phyloP scores from a whole-genome alignment of 1,140 invertebrate genomes.

The Drosophila nebulosa region DNA sequence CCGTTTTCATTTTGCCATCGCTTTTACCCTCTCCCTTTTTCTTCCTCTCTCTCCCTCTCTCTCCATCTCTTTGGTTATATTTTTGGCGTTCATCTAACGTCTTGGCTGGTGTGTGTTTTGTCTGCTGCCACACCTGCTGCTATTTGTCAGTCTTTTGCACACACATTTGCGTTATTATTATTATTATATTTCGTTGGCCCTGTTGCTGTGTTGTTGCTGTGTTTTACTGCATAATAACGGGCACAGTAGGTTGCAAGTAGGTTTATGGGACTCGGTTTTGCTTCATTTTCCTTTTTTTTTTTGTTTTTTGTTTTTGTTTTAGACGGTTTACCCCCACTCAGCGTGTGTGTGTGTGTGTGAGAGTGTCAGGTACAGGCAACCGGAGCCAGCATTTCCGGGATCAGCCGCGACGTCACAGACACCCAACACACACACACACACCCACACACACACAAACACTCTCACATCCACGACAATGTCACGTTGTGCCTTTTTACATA shows the following conservation, averaged over 20 bases:
- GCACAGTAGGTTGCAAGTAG: conserved; percentile 8
- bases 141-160: conserved; percentile 10
- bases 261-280: conserved; percentile 1
- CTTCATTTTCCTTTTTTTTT: background rate
- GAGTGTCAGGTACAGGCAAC: conserved; percentile 6
- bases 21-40: background rate
- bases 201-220: background rate
- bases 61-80: background rate
- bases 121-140: background rate
- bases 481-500: conserved; percentile 64
- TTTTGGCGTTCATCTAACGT: background rate
- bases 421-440: conserved; percentile 23
- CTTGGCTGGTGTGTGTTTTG: background rate
- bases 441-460: background rate
- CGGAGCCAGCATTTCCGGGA: conserved; percentile 39
- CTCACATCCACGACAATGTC: conserved; percentile 57
- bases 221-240: conserved; percentile 10
- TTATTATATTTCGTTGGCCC: background rate
- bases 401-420: conserved; percentile 23
- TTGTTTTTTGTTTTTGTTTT: background rate
- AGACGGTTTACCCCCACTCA: conserved; percentile 5
- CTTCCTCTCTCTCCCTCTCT: background rate
- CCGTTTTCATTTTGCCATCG: background rate
- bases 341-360: conserved; percentile 12
- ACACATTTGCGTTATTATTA: conserved; percentile 13